phyloP scores from a whole-genome alignment of 2,797 vertebrate genomes.

The Synaphobranchus kaupii region DNA sequence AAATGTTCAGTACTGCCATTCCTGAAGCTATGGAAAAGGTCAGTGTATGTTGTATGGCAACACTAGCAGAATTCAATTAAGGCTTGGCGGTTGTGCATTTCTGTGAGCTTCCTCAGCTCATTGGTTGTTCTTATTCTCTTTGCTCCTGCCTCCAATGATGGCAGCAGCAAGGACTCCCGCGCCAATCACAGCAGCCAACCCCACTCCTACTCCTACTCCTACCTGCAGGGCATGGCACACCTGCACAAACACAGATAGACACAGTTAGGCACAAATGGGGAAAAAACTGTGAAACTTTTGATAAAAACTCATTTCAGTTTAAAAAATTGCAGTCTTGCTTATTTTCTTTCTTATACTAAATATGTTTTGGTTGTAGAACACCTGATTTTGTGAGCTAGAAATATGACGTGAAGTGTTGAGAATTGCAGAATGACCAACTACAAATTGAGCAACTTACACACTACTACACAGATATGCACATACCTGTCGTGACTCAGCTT shows the following conservation, averaged over 20 bases:
- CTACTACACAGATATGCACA: background rate
- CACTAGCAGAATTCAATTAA: background rate
- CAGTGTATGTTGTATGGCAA: background rate
- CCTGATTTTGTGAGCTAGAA: background rate
- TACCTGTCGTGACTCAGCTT: constrained; percentile 80
- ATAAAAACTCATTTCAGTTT: background rate
- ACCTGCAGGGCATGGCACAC: constrained; percentile 58
- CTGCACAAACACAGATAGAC: constrained; percentile 47
- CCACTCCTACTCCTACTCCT: background rate
- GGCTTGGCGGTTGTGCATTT: constrained; percentile 38
- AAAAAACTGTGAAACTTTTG: too few species aligned
- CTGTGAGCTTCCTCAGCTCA: constrained; percentile 40
- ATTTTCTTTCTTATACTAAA: background rate
- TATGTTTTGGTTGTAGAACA: background rate
- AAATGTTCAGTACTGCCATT: background rate
- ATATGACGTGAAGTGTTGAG: background rate
- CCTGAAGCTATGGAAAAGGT: background rate
- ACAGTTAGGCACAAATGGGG: background rate
- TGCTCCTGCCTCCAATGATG: constrained; percentile 55
- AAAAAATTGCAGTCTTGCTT: background rate
- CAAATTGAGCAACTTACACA: background rate
- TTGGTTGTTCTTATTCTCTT: constrained; percentile 52
- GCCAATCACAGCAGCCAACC: constrained; percentile 23
- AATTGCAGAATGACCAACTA: too few species aligned
- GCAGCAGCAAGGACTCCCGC: constrained; percentile 37